Evolutionary conservation across 1,140 invertebrate species (phyloP), one percentile per base, ranked within the genome.

Genomic region (Magallana ariakensis): DNA sequence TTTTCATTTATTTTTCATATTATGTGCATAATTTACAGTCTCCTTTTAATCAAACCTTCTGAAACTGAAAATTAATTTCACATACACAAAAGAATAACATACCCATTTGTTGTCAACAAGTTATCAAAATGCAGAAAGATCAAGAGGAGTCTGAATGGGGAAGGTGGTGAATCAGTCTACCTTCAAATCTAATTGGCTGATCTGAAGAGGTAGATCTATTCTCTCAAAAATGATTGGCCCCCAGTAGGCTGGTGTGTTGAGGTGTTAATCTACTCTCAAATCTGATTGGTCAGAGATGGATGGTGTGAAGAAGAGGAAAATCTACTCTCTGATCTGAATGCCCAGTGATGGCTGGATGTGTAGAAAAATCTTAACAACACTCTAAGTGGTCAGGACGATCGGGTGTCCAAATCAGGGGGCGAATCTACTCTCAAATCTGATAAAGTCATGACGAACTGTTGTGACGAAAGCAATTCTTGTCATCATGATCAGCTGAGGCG

Each of bases 81-180:
- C 66, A 75, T 75, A 33, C 66, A 75, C 19, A 26, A 26, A 75
- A 75, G 66, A 75, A 75, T 22, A 75, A 75, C 66, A 75, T 75
- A 75, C 66, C 66, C 66, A 75, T 75, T 75, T 75, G 66, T 26
- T 75, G 66, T 75, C 66, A 75, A 75, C 66, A 75, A 75, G 66
- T 75, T 13, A 75, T 75, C 66, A 75, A 75, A 75, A 75, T 75
- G 66, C 66, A 75, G 66, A 75, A 75, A 75, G 66, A 75, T 75
- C 66, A 75, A 75, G 66, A 75, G 22, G 66, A 75, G 66, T 75
- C 66, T 75, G 66, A 75, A 75, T 46, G 33, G 66, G 66, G 66
- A 26, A 75, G 66, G 66, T 75, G 66, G 66, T 75, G 66, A 75
- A 19, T 75, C 66, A 75, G 66, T 75, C 66, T 75, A 75, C 66